Base-by-base conservation (phyloP, 2,888 invertebrate species). In the Sarcophaga caerulescens region DNA sequence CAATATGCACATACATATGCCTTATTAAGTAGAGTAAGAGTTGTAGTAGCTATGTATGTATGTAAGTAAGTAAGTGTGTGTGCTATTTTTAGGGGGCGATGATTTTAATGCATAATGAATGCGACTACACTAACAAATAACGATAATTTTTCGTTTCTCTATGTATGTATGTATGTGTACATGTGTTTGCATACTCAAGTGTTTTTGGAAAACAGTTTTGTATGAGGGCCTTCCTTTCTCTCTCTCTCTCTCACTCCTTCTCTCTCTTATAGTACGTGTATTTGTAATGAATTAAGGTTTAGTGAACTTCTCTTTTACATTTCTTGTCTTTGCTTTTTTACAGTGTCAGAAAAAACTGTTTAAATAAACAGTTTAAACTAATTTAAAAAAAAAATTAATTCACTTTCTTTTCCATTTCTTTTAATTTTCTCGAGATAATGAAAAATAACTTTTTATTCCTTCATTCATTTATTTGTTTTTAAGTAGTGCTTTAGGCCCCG, bases 21-120 rank as follows among this genome's bases (percentile, higher is more conserved):
- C 35, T 35, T 35, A 35, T 44, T 6, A 63, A 63, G 47, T 47
- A 65, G 63, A 76, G 69, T 17, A 19, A 81, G 75, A 77, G 35
- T 45, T 44, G 69, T 19, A 68, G 17, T 52, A 17, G 47, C 19
- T 69, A 57, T 62, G 69, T 63, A 63, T 75, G 74, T 74, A 78
- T 62, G 76, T n/a, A 69, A 12, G 66, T 62, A 45, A 5, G 60
- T 47, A 44, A 17, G 17, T 70, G 71, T 77, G 14, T 63, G 52
- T 77, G 68, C 57, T 69, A 57, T 71, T 79, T 86, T 84, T 84
- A 82, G 82, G 86, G 84, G 90, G 90, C 91, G 91, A 90, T 90
- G 91, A 91, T 91, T 91, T 91, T 91, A 91, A 91, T 91, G 91
- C 91, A 91, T 91, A 91, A 90, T 91, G 91, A 90, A 91, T 89